Base-by-base conservation (phyloP, 2,113 vertebrate species). In the Zapus hudsonius region DNA sequence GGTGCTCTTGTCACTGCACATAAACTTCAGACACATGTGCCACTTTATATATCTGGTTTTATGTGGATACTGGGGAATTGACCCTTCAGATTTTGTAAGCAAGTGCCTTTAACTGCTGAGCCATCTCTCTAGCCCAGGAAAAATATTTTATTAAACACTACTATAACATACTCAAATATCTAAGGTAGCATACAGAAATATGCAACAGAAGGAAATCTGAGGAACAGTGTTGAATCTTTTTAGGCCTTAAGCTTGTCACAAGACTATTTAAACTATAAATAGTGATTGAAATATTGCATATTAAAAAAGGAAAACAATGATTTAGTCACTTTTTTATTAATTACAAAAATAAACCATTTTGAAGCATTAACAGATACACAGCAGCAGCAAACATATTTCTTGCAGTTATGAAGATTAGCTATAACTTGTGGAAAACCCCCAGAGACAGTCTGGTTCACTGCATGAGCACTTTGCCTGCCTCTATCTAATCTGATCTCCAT, bases 261-360 rank as follows among this genome's bases (percentile, higher is more conserved):
- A 64, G 76, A 69, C 25, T 82, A 55, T 83, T 83, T 92, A 85
- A 93, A 82, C 4, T 0, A 20, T 15, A 92, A 19, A 73, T 1
- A 44, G 27, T 36, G 94, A 38, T 19, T 67, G 75, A 86, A 86
- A 93, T 87, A 92, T 1, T 74, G 31, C 64, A n/a, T 79, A 80
- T 84, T 47, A 55, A 57, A 76, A 84, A 69, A 76, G 55, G 23
- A 23, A 4, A 80, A 61, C 42, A 69, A 84, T 55, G 38, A 52
- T 52, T 52, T 20, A 67, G 25, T 73, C 44, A 72, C 20, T 20
- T 33, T 94, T 90, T 92, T 38, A 80, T 61, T 61, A 87, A n/a
- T 23, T 72, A 22, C 36, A 66, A 85, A 85, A 64, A 63, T 36
- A 64, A 63, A 79, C 33, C 11, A 52, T 83, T 47, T 91, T 29